Base-by-base conservation (phyloP, 2,113 vertebrate genomes). In the Manacus vitellinus region DNA sequence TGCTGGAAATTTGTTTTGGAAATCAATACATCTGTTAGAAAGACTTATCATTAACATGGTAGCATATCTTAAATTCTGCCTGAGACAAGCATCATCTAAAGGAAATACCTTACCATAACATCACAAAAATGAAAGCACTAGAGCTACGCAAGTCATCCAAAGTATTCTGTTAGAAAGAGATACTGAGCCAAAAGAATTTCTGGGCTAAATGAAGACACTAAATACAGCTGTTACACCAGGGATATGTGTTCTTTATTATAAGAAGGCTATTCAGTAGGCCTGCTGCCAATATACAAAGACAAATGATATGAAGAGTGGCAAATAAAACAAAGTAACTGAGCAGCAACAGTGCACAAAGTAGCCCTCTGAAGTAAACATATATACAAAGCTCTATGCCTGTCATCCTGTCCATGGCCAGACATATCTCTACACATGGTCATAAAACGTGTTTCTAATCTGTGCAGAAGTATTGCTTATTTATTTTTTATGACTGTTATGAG, bases 101-200 rank as follows among this genome's bases (percentile, higher is more conserved):
- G 47, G 61, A 80, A 67, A 89, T 68, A 79, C 8, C 66, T 86
- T 66, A 55, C 28, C 2, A 4, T 27, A 59, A 68, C 17, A 28
- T 43, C 75, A 81, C 24, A 83, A 85, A 88, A 91, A 77, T 31
- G 19, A 75, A 92, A 85, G 37, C n/a, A 87, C 46, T 73, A 0
- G 0, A 94, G 62, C 51, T 87, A 79, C 47, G 73, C 49, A 55
- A 90, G 67, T 67, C 65, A 87, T 79, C 80, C 49, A 47, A 85
- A 92, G 55, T 59, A 89, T 49, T 78, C 67, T 37, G 39, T 84
- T 95, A 97, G 86, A 51, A 95, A 56, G 39, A 87, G 43, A 68
- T 59, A 68, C 41, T 49, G 82, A 84, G 79, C 70, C 80, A 94
- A 93, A 96, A 58, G 18, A 67, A 88, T 85, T 87, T 49, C 52